Evolutionary conservation across 2,888 invertebrate genomes (phyloP).

Genomic region (Epistrophe grossulariae): DNA sequence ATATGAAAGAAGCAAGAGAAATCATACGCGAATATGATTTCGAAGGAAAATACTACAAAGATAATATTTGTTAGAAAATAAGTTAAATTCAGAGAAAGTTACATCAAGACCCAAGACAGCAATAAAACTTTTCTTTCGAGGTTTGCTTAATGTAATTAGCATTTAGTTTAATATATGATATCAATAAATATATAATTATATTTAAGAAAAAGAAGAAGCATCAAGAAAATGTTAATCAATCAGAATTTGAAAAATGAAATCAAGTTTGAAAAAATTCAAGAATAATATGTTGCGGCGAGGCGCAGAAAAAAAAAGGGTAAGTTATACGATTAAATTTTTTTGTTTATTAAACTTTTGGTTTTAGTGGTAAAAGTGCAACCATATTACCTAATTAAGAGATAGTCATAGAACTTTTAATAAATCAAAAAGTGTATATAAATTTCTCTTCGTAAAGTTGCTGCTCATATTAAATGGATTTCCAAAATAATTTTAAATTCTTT

Average conservation of each 20-base stretch:
- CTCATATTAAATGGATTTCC: too few species aligned
- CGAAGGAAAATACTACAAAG: conserved; percentile 72
- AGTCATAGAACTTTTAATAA: too few species aligned
- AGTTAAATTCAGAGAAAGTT: conserved; percentile 13
- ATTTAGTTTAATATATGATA: conserved; percentile 15
- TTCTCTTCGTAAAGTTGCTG: too few species aligned
- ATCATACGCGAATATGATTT: conserved; percentile 81
- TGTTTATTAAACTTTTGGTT: neutral
- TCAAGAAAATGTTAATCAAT: conserved; percentile 4
- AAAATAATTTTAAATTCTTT: too few species aligned
- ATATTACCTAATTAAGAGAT: too few species aligned
- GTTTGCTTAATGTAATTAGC: conserved; percentile 21
- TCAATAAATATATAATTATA: conserved; percentile 9
- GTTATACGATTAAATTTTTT: neutral
- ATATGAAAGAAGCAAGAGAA: conserved; percentile 80
- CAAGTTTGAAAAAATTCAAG: neutral
- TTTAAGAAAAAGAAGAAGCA: conserved; percentile 19
- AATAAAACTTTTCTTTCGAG: neutral
- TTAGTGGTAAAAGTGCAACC: too few species aligned
- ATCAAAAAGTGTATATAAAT: too few species aligned
- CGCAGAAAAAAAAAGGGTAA: neutral
- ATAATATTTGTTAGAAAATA: conserved; percentile 44
- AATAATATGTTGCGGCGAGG: neutral
- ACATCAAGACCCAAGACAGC: conserved; percentile 34
- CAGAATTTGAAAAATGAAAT: conserved; percentile 6